Base-by-base conservation (phyloP, 2,888 invertebrate species). In the Priocnemis perturbator region DNA sequence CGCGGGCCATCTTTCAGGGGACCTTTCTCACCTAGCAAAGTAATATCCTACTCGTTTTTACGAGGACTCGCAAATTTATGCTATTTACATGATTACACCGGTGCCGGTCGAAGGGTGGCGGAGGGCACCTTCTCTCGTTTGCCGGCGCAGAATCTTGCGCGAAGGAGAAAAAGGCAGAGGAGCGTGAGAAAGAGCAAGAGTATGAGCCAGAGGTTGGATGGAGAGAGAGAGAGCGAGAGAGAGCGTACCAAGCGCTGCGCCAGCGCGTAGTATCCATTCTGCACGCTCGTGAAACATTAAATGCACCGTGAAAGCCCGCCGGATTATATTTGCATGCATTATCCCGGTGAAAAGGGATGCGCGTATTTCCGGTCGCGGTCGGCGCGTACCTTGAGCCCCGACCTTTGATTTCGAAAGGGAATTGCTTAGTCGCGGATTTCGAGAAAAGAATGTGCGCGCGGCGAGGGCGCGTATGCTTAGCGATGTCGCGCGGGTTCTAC, bases 321-420 rank as follows among this genome's bases (percentile, higher is more conserved):
- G 73, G 79, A 79, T 81, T 77, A 77, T 81, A 77, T 77, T 77
- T 79, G 77, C 82, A 81, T 81, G 71, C 72, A 82, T 81, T 81
- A 81, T 82, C 64, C 71, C 66, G 71, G 57, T 55, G 68, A 72
- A 65, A 65, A 53, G 62, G 60, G 53, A 50, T 56, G 57, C 58
- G 67, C 67, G 64, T 55, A 64, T 75, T 78, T 76, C 67, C 70
- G 67, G 73, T 69, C 64, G 59, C 56, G 62, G 48, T 60, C 67
- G 68, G 60, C 55, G 69, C 65, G 45, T 65, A 61, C 67, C 71
- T 74, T 72, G 65, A 71, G 30, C 71, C 62, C 44, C 37, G 44
- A 44, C 58, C 45, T 59, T 59, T 59, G 58, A 59, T 59, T 59
- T 21, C 44, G 20, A 14, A 45, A 17, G 57, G 19, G 37, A 57